These are phyloP conservation scores for Exephanes ischioxanthus DNA, from an alignment of 2,888 invertebrate species.

Conservation along the genomic window DNA sequence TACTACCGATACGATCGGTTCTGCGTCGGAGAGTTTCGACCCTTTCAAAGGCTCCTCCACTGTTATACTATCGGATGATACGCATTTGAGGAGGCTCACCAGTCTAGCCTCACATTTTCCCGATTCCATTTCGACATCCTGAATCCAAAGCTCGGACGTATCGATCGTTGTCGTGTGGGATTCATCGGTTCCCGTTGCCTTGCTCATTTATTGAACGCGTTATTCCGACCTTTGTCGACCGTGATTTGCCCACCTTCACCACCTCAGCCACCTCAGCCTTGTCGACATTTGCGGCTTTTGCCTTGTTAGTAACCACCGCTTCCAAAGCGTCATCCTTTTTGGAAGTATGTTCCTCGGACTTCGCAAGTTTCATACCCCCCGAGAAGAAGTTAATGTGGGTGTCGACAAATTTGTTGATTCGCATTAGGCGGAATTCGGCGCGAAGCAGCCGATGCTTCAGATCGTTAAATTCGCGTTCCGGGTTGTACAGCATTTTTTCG, in stretches of 20 bases:
- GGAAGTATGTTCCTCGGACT: slow-evolving; percentile 32
- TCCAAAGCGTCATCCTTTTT: neutral
- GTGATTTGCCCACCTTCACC: too few species aligned
- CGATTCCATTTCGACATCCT: slow-evolving; percentile 15
- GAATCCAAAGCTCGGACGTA: slow-evolving; percentile 1
- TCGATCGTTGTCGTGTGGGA: slow-evolving; percentile 4
- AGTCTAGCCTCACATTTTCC: neutral
- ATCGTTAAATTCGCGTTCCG: slow-evolving; percentile 57
- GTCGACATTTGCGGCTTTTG: neutral
- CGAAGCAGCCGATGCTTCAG: slow-evolving; percentile 50
- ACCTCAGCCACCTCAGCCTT: too few species aligned
- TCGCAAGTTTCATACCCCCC: slow-evolving; percentile 53
- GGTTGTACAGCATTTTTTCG: too few species aligned
- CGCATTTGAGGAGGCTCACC: neutral
- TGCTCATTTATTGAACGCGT: too few species aligned
- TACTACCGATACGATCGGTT: neutral
- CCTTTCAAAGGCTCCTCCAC: neutral
- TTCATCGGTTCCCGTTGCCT: too few species aligned
- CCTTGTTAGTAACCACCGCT: slow-evolving; percentile 1
- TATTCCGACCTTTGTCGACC: too few species aligned
- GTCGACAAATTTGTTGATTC: slow-evolving; percentile 54
- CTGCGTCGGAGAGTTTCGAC: neutral
- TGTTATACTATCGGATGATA: neutral
- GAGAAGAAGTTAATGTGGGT: slow-evolving; percentile 44
- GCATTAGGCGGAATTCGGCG: slow-evolving; percentile 44